Evolutionary conservation across 2,113 vertebrate species (phyloP), one percentile per base, ranked within the genome.

Genomic region (Vidua chalybeata): DNA sequence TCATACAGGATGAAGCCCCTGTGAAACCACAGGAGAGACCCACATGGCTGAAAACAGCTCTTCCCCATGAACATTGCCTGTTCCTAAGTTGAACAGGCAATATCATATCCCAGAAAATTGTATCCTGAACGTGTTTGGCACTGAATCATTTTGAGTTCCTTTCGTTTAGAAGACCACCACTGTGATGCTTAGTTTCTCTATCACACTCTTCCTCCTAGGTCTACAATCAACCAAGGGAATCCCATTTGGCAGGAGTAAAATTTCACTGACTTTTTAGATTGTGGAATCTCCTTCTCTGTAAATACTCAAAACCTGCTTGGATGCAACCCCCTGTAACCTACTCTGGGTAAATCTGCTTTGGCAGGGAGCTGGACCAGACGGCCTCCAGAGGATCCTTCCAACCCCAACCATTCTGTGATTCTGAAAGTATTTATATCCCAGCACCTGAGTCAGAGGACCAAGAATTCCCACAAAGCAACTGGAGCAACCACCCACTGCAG

Each of bases 61-160:
- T 22, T 87, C 17, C 19, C 14, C 22, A 18, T 15, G 20, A 56
- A 73, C 37, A 62, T 35, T 35, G 35, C 35, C 23, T 92, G 15
- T 5, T 33, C 37, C 9, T 1, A 6, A 48, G 13, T 4, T 66
- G 48, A 71, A 67, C 43, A 51, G 22, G 19, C 9, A 58, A 8
- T 11, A n/a, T 64, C 16, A 3, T 18, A 54, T 22, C 52, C 52
- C 66, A 78, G 56, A 49, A 5, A 13, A 74, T 15, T 0, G 0
- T 43, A 81, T 7, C 64, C 61, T 49, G 11, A 26, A 71, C 27
- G 10, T 2, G 1, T 49, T 66, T 11, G 8, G 48, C 67, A 55
- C 56, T 26, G 45, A 49, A 48, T 14, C 0, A 0, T 41, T 67
- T 3, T 22, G 11, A 22, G 22, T 31, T 75, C 31, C 46, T 72